A percentile compares a stretch with the other conserved stretches of the same genome.
phyloP scores from a whole-genome alignment of 1,140 invertebrate species.

The Mamestra configurata region DNA sequence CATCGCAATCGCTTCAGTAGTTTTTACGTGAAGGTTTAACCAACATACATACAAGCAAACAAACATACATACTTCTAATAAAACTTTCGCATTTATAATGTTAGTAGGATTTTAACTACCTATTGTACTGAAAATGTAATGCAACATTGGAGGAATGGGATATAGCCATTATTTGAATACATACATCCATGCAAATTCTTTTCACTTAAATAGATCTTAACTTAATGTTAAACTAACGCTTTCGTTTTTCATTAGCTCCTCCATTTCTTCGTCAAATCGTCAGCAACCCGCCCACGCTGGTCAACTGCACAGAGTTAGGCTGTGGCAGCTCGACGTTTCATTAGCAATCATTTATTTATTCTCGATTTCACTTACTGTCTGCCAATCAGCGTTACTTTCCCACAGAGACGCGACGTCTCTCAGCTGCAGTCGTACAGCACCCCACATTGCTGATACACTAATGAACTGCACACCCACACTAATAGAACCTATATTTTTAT shows the following conservation, averaged over 20 bases:
- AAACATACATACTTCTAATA: too few relatives aligned
- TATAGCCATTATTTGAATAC: too few relatives aligned
- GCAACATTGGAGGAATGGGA: too few relatives aligned
- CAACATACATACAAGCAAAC: too few relatives aligned
- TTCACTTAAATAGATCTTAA: background rate
- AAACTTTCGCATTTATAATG: too few relatives aligned
- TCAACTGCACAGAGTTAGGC: slow-evolving; percentile 1
- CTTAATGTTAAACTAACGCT: background rate
- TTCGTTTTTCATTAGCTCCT: slow-evolving; percentile 1
- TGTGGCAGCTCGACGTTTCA: slow-evolving; percentile 19
- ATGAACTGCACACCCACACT: slow-evolving; percentile 14
- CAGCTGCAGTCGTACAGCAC: background rate
- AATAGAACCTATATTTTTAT: slow-evolving; percentile 21
- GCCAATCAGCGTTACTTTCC: slow-evolving; percentile 46
- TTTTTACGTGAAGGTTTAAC: too few relatives aligned
- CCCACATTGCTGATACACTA: slow-evolving; percentile 15
- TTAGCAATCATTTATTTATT: slow-evolving; percentile 45
- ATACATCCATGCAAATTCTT: too few relatives aligned
- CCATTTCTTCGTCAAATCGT: background rate
- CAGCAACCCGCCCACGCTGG: background rate
- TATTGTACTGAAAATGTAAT: too few relatives aligned
- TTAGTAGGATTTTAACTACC: too few relatives aligned
- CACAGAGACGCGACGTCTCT: slow-evolving; percentile 22
- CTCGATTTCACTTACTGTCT: slow-evolving; percentile 42
- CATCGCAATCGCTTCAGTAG: too few relatives aligned